Base-by-base conservation (phyloP, 2,888 invertebrate species). In the Theretra japonica region DNA sequence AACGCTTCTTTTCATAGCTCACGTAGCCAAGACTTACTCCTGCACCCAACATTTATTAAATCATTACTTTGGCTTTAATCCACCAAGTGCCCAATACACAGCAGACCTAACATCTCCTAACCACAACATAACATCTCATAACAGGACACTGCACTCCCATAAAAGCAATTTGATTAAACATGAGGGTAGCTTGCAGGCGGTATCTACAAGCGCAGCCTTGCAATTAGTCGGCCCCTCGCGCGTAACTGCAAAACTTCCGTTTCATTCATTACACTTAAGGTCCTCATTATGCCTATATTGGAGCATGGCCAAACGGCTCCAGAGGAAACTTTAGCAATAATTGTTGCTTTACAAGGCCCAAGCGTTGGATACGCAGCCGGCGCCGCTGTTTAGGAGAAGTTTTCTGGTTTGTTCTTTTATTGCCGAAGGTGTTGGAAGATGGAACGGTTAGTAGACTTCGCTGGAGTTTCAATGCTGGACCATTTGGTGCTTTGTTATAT, bases 251-350 rank as follows among this genome's bases (percentile, higher is more conserved):
- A 65, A 65, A 65, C 65, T 65, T 65, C 65, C 48, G 48, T 65
- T 65, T 65, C 65, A 65, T 65, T 65, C 23, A 65, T 65, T 65
- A 65, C 62, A 30, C 65, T 65, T 65, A 65, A 65, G 65, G 41
- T 65, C 65, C 65, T 65, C 65, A 65, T 65, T 65, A 65, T 65
- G 65, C 65, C 65, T 65, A 65, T 65, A 65, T 48, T 65, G 65
- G 65, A 65, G 23, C 11, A 41, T 48, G 65, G 41, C 65, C 65
- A 65, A 65, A 65, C 65, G 65, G 23, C 23, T 21, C 65, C 15
- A 41, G 41, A 23, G 21, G 48, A 65, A 65, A 65, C 65, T 65
- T 65, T 48, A 15, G 48, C 65, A 65, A 65, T 65, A 65, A 65
- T 65, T 65, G 65, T 65, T 48, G 65, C 62, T 65, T 30, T 60